Evolutionary conservation across 1,140 invertebrate genomes (phyloP).

Genomic region (Akabosia matsudoensis): DNA sequence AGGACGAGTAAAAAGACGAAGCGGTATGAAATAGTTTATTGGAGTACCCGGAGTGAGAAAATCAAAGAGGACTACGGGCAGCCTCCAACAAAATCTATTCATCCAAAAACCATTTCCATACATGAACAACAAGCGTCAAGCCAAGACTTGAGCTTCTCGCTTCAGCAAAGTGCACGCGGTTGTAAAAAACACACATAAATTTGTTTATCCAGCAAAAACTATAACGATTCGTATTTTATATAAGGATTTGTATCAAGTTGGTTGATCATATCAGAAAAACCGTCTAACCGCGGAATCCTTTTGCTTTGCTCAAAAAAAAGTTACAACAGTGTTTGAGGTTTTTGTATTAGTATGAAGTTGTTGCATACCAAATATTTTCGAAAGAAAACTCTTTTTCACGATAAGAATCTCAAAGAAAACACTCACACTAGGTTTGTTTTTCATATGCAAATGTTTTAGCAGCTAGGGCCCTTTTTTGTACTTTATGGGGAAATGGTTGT

Average conservation of each 20-base stretch:
- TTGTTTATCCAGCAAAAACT: too few species aligned
- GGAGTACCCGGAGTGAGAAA: neutral
- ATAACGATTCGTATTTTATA: too few species aligned
- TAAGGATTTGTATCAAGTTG: too few species aligned
- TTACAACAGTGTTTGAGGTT: neutral
- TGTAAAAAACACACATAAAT: too few species aligned
- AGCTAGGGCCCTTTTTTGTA: neutral
- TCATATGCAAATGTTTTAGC: conserved; percentile 21
- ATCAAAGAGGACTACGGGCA: conserved; percentile 22
- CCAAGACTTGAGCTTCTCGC: neutral
- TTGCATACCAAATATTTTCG: neutral
- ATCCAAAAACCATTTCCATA: conserved; percentile 19
- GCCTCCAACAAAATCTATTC: conserved; percentile 24
- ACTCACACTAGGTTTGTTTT: conserved; percentile 6
- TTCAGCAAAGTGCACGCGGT: too few species aligned
- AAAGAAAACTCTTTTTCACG: conserved; percentile 5
- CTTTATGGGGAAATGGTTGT: too few species aligned
- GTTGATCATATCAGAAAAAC: conserved; percentile 2
- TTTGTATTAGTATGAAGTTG: neutral
- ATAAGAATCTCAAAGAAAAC: conserved; percentile 15
- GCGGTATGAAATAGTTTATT: conserved; percentile 22
- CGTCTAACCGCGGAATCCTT: neutral
- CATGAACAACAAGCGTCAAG: neutral
- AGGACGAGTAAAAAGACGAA: neutral
- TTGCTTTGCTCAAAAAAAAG: neutral